Percentiles rank a stretch among this genome's conserved stretches.
Conservation (phyloP, 2,797 vertebrate species). For the Sebastes reedi region DNA sequence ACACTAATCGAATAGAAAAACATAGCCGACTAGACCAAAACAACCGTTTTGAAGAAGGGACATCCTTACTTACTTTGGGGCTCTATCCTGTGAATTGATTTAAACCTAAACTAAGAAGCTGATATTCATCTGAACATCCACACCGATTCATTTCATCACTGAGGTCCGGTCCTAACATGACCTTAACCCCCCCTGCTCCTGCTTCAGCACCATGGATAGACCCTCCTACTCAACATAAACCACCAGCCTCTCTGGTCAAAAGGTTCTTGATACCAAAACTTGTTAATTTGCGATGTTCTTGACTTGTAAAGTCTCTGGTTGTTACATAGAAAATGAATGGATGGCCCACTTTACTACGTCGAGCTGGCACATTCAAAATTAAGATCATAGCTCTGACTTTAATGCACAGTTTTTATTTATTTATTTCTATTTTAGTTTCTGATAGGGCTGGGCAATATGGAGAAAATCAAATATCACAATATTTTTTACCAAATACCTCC, state of each 20-base stretch:
- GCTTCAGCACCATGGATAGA: conserved; percentile 67
- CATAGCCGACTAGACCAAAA: too few species aligned
- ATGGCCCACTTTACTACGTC: background rate
- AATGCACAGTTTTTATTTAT: background rate
- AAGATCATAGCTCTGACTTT: background rate
- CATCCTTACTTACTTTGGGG: background rate
- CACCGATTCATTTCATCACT: background rate
- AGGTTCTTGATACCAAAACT: background rate
- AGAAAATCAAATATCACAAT: too few species aligned
- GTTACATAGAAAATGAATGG: conserved; percentile 18
- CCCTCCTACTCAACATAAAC: conserved; percentile 8
- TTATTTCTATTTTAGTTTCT: background rate
- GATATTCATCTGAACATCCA: background rate
- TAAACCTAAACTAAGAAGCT: background rate
- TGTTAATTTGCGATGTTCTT: background rate
- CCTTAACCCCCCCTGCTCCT: background rate
- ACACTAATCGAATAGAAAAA: too few species aligned
- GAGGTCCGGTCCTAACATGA: conserved; percentile 25
- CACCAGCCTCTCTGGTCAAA: background rate
- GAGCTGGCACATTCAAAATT: background rate
- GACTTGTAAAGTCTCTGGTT: background rate
- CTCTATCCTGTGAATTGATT: background rate
- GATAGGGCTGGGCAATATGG: too few species aligned
- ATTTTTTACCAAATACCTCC: too few species aligned
- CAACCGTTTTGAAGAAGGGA: too few species aligned